phyloP scores from a whole-genome alignment of 2,797 vertebrate genomes.

The Enteromius thamalakanensis region DNA sequence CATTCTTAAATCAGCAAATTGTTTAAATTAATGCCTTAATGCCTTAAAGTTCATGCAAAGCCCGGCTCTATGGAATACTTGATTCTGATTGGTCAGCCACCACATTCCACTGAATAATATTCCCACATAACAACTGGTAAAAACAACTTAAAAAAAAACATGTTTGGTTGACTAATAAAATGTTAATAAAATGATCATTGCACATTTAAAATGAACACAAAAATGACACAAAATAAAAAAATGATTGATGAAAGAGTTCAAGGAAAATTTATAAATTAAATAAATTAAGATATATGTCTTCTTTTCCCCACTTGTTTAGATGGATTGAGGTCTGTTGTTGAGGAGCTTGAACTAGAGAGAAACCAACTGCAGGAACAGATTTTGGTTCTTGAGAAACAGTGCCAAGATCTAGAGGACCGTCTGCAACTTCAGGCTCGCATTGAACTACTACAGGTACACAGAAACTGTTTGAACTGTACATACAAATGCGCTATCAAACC shows the following conservation, averaged over 20 bases:
- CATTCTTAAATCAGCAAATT: too few relatives aligned
- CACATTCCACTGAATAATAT: not conserved
- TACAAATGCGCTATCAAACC: not conserved
- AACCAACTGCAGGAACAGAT: constrained; percentile 95
- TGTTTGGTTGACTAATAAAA: not conserved
- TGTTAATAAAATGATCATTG: not conserved
- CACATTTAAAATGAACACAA: not conserved
- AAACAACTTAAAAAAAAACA: not conserved
- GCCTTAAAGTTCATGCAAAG: too few relatives aligned
- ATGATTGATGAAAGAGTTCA: not conserved
- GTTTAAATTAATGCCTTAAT: too few relatives aligned
- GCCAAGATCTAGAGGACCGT: constrained; percentile 87
- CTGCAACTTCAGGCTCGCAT: constrained; percentile 88
- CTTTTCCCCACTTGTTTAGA: constrained; percentile 44
- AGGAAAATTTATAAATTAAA: not conserved
- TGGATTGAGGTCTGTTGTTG: constrained; percentile 87
- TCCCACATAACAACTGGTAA: not conserved
- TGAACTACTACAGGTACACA: constrained; percentile 84
- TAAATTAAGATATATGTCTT: not conserved
- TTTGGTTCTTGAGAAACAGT: constrained; percentile 85
- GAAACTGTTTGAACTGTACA: not conserved
- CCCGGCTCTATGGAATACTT: too few relatives aligned
- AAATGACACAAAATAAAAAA: not conserved
- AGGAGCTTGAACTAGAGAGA: constrained; percentile 89
- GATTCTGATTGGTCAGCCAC: not conserved